Conservation (phyloP, 2,113 vertebrate genomes). For the Catagonus wagneri region DNA sequence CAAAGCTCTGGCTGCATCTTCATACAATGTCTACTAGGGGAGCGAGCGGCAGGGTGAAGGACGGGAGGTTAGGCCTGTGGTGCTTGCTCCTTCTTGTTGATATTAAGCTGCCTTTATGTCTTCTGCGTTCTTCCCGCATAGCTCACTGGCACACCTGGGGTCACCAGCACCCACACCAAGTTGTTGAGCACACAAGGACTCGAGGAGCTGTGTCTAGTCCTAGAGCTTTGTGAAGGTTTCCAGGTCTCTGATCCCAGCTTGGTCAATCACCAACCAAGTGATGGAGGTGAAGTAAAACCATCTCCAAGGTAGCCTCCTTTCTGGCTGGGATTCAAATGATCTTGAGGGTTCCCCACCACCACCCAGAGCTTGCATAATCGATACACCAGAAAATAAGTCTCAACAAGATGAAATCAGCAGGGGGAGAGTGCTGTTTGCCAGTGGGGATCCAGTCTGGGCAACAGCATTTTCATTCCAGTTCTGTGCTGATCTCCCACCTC, state of each 20-base stretch:
- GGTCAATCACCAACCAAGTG: not conserved
- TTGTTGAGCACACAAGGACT: not conserved
- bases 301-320: not conserved
- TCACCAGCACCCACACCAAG: not conserved
- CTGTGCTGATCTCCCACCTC: not conserved
- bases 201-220: no score
- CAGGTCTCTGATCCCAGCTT: not conserved
- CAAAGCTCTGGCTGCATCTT: not conserved
- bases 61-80: no score
- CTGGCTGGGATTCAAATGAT: not conserved
- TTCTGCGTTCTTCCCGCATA: not conserved
- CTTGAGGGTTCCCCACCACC: not conserved
- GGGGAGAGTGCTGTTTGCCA: not conserved
- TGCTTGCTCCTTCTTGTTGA: not conserved
- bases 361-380: not conserved
- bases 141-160: not conserved
- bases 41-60: not conserved
- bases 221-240: not conserved
- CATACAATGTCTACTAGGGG: not conserved
- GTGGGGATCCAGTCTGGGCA: no score
- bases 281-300: not conserved
- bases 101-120: not conserved
- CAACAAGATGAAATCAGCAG: not conserved
- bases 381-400: not conserved
- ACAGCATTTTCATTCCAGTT: not conserved